These are phyloP conservation scores for Ostrea edulis DNA, from an alignment of 1,140 invertebrate genomes.

Conservation along the genomic window DNA sequence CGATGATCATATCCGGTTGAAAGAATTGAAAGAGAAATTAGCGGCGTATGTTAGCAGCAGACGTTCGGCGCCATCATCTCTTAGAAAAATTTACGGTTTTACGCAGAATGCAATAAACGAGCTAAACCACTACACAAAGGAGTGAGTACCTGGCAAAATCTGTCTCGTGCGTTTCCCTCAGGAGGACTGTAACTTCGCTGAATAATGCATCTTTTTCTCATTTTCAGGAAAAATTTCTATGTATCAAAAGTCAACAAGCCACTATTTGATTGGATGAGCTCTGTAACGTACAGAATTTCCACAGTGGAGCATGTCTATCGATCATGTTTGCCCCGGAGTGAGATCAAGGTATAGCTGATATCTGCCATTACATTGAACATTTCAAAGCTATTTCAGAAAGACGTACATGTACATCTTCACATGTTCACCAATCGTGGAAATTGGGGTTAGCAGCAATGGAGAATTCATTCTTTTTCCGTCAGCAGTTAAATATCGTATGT, in stretches of 20 bases:
- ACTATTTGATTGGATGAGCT: conserved; percentile 7
- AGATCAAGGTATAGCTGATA: neutral
- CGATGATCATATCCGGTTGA: neutral
- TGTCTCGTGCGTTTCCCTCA: neutral
- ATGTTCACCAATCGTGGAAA: neutral
- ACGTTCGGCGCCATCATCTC: neutral
- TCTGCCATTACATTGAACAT: too few species aligned
- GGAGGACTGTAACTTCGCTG: neutral
- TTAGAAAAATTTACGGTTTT: neutral
- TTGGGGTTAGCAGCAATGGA: neutral
- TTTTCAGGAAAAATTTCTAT: neutral
- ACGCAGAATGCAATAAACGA: neutral
- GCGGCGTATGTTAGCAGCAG: neutral
- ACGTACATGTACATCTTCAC: too few species aligned
- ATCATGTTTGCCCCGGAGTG: neutral
- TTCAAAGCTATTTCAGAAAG: neutral
- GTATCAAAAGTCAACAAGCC: neutral
- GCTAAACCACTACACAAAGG: neutral
- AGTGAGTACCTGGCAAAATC: neutral
- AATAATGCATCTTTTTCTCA: neutral
- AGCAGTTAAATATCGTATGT: too few species aligned
- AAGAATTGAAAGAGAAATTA: neutral
- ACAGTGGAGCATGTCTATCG: neutral
- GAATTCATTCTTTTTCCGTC: too few species aligned
- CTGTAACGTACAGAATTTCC: neutral